Base-by-base conservation (phyloP, 1,140 invertebrate genomes). In the Aphidius ervi region DNA sequence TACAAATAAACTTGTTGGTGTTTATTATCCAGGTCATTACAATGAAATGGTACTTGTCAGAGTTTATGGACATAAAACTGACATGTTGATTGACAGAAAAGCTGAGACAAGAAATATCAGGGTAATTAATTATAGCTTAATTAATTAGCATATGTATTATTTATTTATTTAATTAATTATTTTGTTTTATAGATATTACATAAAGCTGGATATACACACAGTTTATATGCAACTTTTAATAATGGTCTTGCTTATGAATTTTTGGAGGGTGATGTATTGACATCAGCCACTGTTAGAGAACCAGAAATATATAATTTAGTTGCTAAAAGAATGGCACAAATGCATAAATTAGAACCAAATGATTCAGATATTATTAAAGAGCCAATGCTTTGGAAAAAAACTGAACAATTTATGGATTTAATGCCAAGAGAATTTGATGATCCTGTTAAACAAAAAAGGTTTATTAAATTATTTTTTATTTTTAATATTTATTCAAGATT, bases 161-260 rank as follows among this genome's bases (percentile, higher is more conserved):
- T 47, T 9, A 47, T 48, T 16, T 63, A 65, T 52, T 60, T 58
- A 46, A n/a, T 50, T 46, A 50, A 63, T 56, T 47, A 54, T 48
- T 55, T 57, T 54, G 59, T 77, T 63, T 65, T 81, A 83, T 74
- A 91, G 89, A 76, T 88, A 67, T 79, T 96, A 64, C 86, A 90
- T 70, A 83, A 84, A 68, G 83, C 85, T 64, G 91, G 89, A 9
- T 84, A 92, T 64, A 92, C 93, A 64, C 91, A 95, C 57, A 84
- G 87, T 56, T 80, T 99, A 45, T 95, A 94, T 82, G 94, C 92
- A 47, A 88, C 89, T 39, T 99, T 99, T 80, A 85, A 88, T 63
- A 99, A 99, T 83, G 97, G 97, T 31, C 82, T 99, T 62, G 90
- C 88, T 20, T 99, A 98, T 78, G 88, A 95, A 79, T 99, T 89